Percentiles rank a stretch among this genome's conserved stretches.
Conservation (phyloP, 2,113 vertebrate species). For the Vulpes ferrilata region DNA sequence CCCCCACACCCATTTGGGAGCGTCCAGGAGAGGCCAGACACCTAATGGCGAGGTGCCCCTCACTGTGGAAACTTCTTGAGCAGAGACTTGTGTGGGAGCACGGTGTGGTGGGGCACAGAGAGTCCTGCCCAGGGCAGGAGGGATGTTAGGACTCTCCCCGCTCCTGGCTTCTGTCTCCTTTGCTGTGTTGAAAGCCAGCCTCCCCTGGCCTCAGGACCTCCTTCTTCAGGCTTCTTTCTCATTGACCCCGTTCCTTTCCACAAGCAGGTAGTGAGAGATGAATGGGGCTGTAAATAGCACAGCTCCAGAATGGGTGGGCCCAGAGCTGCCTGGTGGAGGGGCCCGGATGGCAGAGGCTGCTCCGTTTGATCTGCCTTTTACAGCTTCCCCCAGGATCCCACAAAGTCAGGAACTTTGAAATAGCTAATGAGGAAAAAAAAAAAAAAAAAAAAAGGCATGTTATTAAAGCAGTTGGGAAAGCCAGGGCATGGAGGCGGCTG, state of each 20-base stretch:
- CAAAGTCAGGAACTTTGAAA: constrained; percentile 35
- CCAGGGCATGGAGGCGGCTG: fast-evolving
- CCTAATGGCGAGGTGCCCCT: not conserved
- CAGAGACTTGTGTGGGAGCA: too few species aligned
- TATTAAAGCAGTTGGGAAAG: not conserved
- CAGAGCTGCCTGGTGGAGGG: not conserved
- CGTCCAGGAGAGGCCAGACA: not conserved
- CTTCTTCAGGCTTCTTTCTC: not conserved
- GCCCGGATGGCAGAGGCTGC: not conserved
- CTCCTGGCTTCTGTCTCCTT: not conserved
- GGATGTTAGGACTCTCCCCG: fast-evolving
- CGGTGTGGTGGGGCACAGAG: not conserved
- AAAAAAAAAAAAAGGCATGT: not conserved
- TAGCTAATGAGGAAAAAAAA: not conserved
- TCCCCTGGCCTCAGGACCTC: not conserved
- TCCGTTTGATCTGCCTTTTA: constrained; percentile 39
- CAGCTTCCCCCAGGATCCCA: not conserved
- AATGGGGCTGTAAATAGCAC: not conserved
- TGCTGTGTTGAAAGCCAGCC: not conserved
- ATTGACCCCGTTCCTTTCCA: not conserved
- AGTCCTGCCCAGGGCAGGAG: too few species aligned
- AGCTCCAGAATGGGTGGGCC: not conserved
- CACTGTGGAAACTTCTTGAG: not conserved
- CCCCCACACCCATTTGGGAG: too few species aligned
- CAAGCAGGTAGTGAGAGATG: not conserved